Conservation (phyloP, 2,113 vertebrate genomes). For the Nycticebus coucang region DNA sequence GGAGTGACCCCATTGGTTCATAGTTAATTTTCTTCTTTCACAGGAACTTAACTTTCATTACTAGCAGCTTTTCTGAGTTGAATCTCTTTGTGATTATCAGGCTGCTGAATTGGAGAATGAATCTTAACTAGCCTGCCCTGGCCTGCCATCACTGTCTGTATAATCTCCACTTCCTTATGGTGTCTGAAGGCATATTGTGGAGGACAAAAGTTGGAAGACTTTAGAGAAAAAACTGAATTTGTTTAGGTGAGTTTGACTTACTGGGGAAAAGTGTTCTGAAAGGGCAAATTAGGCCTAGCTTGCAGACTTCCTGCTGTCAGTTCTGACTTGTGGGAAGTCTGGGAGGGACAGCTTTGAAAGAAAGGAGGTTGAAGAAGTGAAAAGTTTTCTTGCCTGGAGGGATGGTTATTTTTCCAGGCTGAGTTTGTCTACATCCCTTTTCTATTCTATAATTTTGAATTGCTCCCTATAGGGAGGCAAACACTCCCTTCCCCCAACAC, state of each 20-base stretch:
- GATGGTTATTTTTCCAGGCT: neutral
- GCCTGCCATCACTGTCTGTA: neutral
- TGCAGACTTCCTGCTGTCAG: neutral
- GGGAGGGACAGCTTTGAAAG: too few species aligned
- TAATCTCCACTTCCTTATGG: neutral
- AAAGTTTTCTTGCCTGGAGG: neutral
- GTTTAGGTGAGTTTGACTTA: too few species aligned
- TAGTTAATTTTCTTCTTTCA: neutral
- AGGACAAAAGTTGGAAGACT: too few species aligned
- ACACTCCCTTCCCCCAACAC: neutral
- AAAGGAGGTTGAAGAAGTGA: neutral
- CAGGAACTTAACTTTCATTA: neutral
- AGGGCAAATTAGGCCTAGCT: rapidly evolving
- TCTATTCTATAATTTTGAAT: neutral
- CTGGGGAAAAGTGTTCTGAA: too few species aligned
- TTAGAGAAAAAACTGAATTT: too few species aligned
- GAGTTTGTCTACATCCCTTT: neutral
- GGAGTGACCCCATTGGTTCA: neutral
- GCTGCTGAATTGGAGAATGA: neutral
- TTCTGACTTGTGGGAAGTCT: neutral
- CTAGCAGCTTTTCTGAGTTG: neutral
- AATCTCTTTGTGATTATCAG: too few species aligned
- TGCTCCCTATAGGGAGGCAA: too few species aligned
- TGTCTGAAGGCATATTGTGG: too few species aligned
- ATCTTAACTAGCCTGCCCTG: neutral